These are phyloP conservation scores for Stigmatopora argus DNA, from an alignment of 2,113 vertebrate species.

Conservation along the genomic window DNA sequence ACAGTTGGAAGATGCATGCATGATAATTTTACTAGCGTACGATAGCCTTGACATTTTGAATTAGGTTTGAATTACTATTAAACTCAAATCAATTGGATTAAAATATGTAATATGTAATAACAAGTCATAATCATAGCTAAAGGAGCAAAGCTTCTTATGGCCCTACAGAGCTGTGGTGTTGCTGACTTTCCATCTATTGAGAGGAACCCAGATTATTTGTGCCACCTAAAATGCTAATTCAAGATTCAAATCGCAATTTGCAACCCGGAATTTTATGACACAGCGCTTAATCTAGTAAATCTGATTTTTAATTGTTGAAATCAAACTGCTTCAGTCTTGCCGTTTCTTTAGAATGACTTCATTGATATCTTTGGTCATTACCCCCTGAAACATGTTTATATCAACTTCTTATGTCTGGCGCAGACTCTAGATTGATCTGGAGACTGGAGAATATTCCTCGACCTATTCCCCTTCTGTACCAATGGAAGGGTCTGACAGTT, in stretches of 20 bases:
- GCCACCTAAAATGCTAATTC: not conserved
- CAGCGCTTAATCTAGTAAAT: not conserved
- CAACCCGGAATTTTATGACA: not conserved
- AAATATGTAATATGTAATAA: too few relatives aligned
- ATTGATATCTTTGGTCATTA: too few relatives aligned
- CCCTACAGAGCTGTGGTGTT: too few relatives aligned
- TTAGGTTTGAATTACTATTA: not conserved
- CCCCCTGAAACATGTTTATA: not conserved
- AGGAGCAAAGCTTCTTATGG: not conserved
- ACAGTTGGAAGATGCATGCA: too few relatives aligned
- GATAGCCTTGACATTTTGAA: not conserved
- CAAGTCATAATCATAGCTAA: not conserved
- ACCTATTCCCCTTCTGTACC: conserved; percentile 45
- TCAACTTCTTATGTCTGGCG: not conserved
- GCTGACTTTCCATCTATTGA: too few relatives aligned
- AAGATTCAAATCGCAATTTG: not conserved
- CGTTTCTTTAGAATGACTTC: too few relatives aligned
- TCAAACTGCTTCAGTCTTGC: not conserved
- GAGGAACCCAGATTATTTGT: not conserved
- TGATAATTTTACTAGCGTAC: too few relatives aligned
- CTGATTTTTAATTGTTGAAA: not conserved
- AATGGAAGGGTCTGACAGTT: conserved; percentile 91
- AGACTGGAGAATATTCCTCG: conserved; percentile 29
- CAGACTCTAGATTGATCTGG: conserved; percentile 41
- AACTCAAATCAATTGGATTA: not conserved